Conservation (phyloP, 2,888 invertebrate species). For the Dasypolia templi region DNA sequence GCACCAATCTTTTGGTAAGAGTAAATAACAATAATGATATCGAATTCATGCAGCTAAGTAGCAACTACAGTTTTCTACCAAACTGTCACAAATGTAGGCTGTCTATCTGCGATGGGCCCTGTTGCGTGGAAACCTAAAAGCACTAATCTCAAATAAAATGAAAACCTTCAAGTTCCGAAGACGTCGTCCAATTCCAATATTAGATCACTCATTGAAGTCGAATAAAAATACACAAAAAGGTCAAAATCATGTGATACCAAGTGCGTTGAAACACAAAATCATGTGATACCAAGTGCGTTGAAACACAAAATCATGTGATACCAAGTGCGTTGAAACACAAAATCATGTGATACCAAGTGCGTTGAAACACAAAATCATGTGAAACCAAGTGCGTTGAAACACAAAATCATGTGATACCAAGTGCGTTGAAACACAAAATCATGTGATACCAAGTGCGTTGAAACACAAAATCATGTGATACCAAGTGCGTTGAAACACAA, state of each 20-base stretch:
- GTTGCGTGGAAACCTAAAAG: neutral
- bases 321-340: slow-evolving; percentile 26
- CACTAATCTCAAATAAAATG: neutral
- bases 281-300: slow-evolving; percentile 25
- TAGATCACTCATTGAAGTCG: neutral
- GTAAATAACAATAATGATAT: too few relatives aligned
- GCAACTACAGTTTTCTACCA: too few relatives aligned
- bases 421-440: slow-evolving; percentile 34
- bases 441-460: slow-evolving; percentile 25
- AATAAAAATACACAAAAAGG: neutral
- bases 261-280: slow-evolving; percentile 34
- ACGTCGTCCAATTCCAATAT: neutral
- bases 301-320: slow-evolving; percentile 25
- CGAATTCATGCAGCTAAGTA: too few relatives aligned
- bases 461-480: slow-evolving; percentile 20
- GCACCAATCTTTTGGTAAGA: neutral
- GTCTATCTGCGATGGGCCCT: neutral
- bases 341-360: slow-evolving; percentile 24
- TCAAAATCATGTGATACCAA: slow-evolving; percentile 17
- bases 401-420: slow-evolving; percentile 20
- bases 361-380: slow-evolving; percentile 34
- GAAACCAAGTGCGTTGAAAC: slow-evolving; percentile 23
- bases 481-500: slow-evolving; percentile 26
- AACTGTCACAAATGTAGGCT: neutral
- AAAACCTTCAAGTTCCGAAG: neutral